A percentile compares a stretch with the other conserved stretches of the same genome.
Conservation (phyloP, 2,888 invertebrate species). For the Lasiommata megera region DNA sequence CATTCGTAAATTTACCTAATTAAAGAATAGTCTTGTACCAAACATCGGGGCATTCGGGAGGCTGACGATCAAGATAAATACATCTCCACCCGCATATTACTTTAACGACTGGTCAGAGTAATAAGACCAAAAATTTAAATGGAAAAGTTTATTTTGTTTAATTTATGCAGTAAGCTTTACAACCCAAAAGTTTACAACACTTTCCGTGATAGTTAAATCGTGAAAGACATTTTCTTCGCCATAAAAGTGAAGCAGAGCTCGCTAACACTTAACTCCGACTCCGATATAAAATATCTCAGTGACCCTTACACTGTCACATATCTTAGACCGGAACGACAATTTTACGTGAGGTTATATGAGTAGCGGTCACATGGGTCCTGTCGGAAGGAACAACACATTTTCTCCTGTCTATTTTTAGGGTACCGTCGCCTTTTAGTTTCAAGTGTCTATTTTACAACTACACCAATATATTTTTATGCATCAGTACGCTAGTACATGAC, state of each 20-base stretch:
- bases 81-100: too few species aligned
- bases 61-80: too few species aligned
- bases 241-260: conserved; percentile 26
- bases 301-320: conserved; percentile 19
- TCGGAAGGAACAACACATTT: conserved; percentile 3
- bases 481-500: too few species aligned
- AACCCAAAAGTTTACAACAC: neutral
- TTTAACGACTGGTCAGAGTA: too few species aligned
- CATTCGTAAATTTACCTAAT: too few species aligned
- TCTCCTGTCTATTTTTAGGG: neutral
- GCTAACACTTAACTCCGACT: conserved; percentile 29
- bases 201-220: conserved; percentile 3
- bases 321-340: conserved; percentile 19
- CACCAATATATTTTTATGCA: too few species aligned
- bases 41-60: too few species aligned
- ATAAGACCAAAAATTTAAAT: too few species aligned
- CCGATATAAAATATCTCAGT: conserved; percentile 22
- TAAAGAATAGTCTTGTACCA: too few species aligned
- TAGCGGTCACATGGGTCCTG: conserved; percentile 17
- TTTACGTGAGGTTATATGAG: conserved; percentile 18
- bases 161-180: neutral
- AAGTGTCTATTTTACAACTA: too few species aligned
- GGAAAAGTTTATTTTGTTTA: too few species aligned
- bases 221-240: conserved; percentile 14
- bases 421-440: neutral